These are phyloP conservation scores for Myiotriccus ornatus DNA, from an alignment of 2,797 vertebrate genomes.

Conservation along the genomic window DNA sequence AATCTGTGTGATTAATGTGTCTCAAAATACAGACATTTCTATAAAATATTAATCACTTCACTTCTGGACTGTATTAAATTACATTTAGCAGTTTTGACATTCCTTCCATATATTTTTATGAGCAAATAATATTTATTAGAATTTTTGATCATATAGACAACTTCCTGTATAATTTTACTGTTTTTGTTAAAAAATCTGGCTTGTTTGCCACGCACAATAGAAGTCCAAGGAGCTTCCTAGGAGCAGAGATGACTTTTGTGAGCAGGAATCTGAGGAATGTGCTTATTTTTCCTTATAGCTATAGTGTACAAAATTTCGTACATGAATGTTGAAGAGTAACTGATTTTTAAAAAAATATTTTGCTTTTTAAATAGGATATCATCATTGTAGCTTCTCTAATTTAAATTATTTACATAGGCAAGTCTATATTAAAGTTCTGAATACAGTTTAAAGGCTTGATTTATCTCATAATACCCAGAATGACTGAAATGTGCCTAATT, in stretches of 20 bases:
- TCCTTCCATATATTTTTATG: conserved; percentile 13
- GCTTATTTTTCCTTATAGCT: conserved; percentile 58
- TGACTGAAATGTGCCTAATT: neutral
- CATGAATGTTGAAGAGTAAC: conserved; percentile 17
- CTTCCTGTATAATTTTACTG: conserved; percentile 15
- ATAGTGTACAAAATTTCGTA: conserved; percentile 59
- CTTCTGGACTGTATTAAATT: conserved; percentile 53
- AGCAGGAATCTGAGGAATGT: conserved; percentile 69
- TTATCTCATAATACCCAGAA: conserved; percentile 17
- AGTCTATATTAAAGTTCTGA: neutral
- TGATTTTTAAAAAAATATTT: neutral
- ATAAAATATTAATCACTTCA: conserved; percentile 62
- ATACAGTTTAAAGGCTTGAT: neutral
- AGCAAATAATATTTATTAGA: conserved; percentile 10
- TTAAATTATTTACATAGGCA: neutral
- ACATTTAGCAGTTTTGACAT: conserved; percentile 16
- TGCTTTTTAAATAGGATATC: conserved; percentile 5
- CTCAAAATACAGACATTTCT: conserved; percentile 48
- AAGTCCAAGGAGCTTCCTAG: conserved; percentile 48
- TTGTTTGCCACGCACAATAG: conserved; percentile 34
- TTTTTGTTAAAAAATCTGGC: conserved; percentile 48
- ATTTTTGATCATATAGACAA: conserved; percentile 27
- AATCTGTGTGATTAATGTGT: conserved; percentile 55
- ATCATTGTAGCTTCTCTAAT: neutral
- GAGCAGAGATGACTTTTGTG: conserved; percentile 34